Percentiles rank a stretch among this genome's conserved stretches.
These are phyloP conservation scores for Liasis olivaceus DNA, from an alignment of 2,797 vertebrate genomes.

Conservation along the genomic window DNA sequence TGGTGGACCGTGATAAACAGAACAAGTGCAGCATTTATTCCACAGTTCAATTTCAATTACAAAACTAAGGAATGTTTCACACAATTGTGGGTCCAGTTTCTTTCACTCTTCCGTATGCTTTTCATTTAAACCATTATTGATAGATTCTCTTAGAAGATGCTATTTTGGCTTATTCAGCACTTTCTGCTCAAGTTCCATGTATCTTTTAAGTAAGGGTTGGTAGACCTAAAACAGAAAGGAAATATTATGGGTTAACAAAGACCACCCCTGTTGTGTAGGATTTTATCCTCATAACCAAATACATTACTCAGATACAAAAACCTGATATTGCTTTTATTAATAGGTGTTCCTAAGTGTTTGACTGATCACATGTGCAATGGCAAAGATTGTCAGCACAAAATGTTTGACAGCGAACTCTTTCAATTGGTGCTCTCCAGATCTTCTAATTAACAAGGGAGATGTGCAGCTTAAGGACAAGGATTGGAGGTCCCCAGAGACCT, in stretches of 20 bases:
- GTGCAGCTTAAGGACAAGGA: too few relatives aligned
- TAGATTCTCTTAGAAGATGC: slow-evolving; percentile 33
- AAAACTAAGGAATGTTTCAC: slow-evolving; percentile 34
- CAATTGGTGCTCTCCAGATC: too few relatives aligned
- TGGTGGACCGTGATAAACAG: background rate
- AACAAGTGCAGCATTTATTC: background rate
- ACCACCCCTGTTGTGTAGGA: slow-evolving; percentile 20
- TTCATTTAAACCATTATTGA: slow-evolving; percentile 50
- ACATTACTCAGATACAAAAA: background rate
- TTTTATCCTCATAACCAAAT: slow-evolving; percentile 1
- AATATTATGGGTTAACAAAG: background rate
- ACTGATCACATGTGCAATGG: background rate
- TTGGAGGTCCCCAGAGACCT: too few relatives aligned
- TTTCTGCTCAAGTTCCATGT: slow-evolving; percentile 76
- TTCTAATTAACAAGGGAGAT: too few relatives aligned
- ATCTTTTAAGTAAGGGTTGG: slow-evolving; percentile 76
- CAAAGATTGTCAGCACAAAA: background rate
- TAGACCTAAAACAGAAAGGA: slow-evolving; percentile 76
- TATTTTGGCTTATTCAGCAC: slow-evolving; percentile 68
- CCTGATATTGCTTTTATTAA: background rate
- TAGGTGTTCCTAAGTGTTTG: background rate
- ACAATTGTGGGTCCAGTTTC: slow-evolving; percentile 50
- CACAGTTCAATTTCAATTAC: background rate
- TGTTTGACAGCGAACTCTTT: too few relatives aligned
- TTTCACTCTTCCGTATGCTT: slow-evolving; percentile 50